A percentile compares a stretch with the other conserved stretches of the same genome.
These are phyloP conservation scores for Sitta europaea DNA, from an alignment of 2,113 vertebrate species.

Conservation along the genomic window DNA sequence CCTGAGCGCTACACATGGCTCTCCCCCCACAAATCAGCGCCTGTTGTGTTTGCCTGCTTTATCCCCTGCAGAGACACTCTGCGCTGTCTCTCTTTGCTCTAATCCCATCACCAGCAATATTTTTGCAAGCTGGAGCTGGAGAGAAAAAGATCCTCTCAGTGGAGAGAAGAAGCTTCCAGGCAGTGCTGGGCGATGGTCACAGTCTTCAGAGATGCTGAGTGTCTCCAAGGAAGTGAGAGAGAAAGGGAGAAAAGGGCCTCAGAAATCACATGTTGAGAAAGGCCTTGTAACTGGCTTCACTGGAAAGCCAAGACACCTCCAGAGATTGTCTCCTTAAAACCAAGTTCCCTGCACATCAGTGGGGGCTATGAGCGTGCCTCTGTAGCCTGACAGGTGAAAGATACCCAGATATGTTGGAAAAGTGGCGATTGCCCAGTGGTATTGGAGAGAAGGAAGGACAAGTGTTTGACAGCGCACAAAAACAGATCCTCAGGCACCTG, in stretches of 20 bases:
- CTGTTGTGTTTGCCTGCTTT: neutral
- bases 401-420: neutral
- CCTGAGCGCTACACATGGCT: neutral
- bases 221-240: accelerated
- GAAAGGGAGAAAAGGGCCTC: neutral
- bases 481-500: neutral
- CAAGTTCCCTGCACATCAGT: neutral
- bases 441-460: neutral
- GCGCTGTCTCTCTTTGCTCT: neutral
- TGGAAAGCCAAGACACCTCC: neutral
- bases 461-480: neutral
- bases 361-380: neutral
- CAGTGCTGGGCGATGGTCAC: neutral
- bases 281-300: neutral
- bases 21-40: neutral
- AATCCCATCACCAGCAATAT: neutral
- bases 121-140: neutral
- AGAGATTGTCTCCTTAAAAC: neutral
- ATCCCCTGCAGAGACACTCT: neutral
- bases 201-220: neutral
- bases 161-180: neutral
- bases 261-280: neutral
- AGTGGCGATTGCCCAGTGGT: neutral
- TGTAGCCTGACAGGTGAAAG: neutral
- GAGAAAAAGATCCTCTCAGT: neutral